Conservation (phyloP, 1,140 invertebrate genomes). For the Phymastichus coffea region DNA sequence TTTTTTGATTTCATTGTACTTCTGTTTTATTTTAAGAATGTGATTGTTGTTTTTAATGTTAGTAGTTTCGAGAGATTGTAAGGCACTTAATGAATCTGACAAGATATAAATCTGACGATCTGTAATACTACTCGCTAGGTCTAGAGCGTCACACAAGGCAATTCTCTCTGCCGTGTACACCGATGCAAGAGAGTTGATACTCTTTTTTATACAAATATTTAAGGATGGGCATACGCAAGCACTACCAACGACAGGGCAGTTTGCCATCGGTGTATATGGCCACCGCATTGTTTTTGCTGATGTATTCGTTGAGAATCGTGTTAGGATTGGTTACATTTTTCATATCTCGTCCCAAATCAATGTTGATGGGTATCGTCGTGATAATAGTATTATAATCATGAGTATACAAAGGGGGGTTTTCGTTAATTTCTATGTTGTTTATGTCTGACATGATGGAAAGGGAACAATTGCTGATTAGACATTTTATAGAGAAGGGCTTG, state of each 20-base stretch:
- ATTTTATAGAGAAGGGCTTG: no score
- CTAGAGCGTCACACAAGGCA: neutral
- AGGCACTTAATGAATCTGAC: neutral
- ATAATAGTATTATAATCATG: neutral
- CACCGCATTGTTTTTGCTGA: neutral
- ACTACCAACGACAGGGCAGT: neutral
- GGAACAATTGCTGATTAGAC: no score
- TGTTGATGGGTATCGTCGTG: neutral
- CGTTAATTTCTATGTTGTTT: no score
- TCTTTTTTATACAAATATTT: no score
- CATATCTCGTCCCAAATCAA: neutral
- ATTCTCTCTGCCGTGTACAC: slow-evolving; percentile 9
- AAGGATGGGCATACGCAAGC: neutral
- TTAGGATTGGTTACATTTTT: slow-evolving; percentile 1
- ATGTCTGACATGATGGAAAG: no score
- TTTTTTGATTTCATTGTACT: neutral
- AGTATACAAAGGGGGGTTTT: neutral
- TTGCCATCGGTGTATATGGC: slow-evolving; percentile 5
- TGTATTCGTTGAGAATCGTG: neutral
- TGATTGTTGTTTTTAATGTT: neutral
- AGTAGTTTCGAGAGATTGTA: neutral
- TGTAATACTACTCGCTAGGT: neutral
- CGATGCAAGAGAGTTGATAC: no score
- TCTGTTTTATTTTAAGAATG: neutral
- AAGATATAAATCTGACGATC: neutral